phyloP scores from a whole-genome alignment of 2,113 vertebrate genomes.

The Pelmatolapia mariae region DNA sequence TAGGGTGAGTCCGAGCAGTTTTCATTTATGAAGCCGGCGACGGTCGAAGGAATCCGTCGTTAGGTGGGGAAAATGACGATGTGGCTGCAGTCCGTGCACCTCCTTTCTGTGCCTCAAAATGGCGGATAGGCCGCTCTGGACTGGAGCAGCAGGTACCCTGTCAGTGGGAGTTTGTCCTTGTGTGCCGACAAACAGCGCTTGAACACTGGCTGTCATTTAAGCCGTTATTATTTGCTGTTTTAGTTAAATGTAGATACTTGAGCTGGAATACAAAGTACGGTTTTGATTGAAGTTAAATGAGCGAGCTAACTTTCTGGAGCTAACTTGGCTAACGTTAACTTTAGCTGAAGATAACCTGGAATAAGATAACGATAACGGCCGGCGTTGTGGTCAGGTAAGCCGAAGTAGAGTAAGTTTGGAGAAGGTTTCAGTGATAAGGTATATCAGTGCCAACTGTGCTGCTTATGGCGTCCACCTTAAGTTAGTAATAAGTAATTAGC shows the following conservation, averaged over 20 bases:
- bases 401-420: not conserved
- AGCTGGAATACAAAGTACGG: not conserved
- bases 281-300: not conserved
- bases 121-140: conserved; percentile 74
- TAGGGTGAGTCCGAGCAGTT: conserved; percentile 60
- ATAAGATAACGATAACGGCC: not conserved
- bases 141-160: conserved; percentile 63
- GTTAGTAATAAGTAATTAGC: not conserved
- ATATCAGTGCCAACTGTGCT: not conserved
- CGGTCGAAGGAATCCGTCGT: conserved; percentile 32
- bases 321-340: conserved; percentile 45
- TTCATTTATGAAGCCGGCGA: not conserved
- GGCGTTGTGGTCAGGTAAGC: not conserved
- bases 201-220: not conserved
- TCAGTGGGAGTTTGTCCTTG: conserved; percentile 3
- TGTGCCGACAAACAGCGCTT: not conserved
- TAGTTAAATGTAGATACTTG: not conserved
- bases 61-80: conserved; percentile 66
- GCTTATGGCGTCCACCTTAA: not conserved
- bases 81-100: conserved; percentile 70
- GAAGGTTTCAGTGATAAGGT: not conserved
- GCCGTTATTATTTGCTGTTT: not conserved
- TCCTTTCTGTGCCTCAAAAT: conserved; percentile 80
- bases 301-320: conserved; percentile 51
- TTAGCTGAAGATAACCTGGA: not conserved